phyloP scores from a whole-genome alignment of 2,113 vertebrate genomes.

The Hippoglossus stenolepis region DNA sequence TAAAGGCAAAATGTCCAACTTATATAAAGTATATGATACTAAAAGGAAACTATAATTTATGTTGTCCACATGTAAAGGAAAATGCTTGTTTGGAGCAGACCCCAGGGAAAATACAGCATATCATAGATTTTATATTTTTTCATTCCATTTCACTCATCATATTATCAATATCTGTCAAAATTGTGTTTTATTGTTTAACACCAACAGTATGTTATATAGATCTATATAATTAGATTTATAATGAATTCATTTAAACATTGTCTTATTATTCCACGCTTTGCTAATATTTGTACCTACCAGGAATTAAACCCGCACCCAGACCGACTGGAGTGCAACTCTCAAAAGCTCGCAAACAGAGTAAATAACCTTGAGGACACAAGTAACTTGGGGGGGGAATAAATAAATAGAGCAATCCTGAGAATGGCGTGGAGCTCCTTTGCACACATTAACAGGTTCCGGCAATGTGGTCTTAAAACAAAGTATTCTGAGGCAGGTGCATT shows the following conservation, averaged over 20 bases:
- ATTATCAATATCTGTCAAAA: background rate
- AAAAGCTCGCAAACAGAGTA: background rate
- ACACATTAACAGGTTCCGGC: constrained; percentile 17
- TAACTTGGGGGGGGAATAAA: constrained; percentile 9
- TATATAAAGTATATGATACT: too few relatives aligned
- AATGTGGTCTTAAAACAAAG: constrained; percentile 32
- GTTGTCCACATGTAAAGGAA: too few relatives aligned
- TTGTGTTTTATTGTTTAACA: background rate
- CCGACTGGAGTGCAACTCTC: background rate
- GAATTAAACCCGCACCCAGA: background rate
- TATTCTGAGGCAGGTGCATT: background rate
- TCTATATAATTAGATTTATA: background rate
- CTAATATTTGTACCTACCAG: background rate
- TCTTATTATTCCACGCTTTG: background rate
- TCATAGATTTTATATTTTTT: too few relatives aligned
- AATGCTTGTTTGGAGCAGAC: too few relatives aligned
- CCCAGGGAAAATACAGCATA: too few relatives aligned
- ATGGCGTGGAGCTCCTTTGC: background rate
- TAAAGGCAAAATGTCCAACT: too few relatives aligned
- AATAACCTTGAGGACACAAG: background rate
- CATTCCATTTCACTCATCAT: too few relatives aligned
- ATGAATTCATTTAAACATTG: background rate
- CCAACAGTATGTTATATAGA: background rate
- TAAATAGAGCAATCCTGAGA: constrained; percentile 7
- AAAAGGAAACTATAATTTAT: too few relatives aligned